Base-by-base conservation (phyloP, 2,113 vertebrate genomes). In the Charadrius vociferus region DNA sequence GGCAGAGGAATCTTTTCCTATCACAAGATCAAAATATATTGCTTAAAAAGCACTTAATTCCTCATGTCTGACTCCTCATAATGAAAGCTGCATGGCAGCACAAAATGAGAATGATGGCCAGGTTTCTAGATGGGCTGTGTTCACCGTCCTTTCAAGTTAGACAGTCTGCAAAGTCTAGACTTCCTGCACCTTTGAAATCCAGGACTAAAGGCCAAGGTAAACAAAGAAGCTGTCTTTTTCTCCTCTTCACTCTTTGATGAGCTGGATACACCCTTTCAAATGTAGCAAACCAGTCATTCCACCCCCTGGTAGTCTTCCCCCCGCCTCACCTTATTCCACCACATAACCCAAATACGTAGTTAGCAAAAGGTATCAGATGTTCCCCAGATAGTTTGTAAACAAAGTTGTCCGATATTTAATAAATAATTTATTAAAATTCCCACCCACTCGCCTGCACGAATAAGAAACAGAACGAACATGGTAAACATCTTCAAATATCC, bases 151-250 rank as follows among this genome's bases (percentile, higher is more conserved):
- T 95, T 93, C 75, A 83, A 71, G 75, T 83, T 41, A 80, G 81
- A n/a, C 58, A 93, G 58, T 36, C 74, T 68, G 52, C 24, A 34
- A 50, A 66, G 43, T 61, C 49, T 86, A 81, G 62, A 53, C 85
- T 92, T 95, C 66, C 74, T 68, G 22, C 24, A 55, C 50, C 71
- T 90, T 90, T 92, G 82, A 95, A 90, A 95, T 80, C 26, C 45
- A 71, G 62, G 27, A 80, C 79, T 39, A 67, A 85, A 83, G 45
- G 65, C 43, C 55, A 86, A 90, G 27, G 37, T 83, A 88, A 96
- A 93, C 67, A 92, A 82, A 88, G 56, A 75, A 66, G 30, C 19
- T 67, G 30, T 65, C 67, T 52, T 91, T 85, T 88, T 63, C 50
- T 59, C 10, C 30, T 74, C 20, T 66, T 80, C n/a, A 55, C 15